A percentile compares a stretch with the other conserved stretches of the same genome.
Conservation (phyloP, 2,888 invertebrate genomes). For the Lucinisca nassula region DNA sequence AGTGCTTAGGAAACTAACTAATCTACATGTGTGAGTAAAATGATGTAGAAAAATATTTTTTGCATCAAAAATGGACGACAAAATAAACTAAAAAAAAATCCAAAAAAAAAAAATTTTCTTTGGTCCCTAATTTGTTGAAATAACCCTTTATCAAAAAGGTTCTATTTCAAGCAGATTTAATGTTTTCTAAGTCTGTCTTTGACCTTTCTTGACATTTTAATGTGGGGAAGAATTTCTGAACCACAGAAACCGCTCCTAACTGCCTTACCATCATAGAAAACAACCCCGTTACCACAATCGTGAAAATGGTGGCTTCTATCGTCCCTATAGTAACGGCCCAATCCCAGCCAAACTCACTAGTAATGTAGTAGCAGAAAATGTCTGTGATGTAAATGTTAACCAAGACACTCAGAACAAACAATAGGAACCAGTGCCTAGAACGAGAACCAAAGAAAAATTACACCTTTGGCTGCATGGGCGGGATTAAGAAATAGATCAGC, state of each 20-base stretch:
- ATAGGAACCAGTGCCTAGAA: constrained; percentile 96
- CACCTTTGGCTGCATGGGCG: too few relatives aligned
- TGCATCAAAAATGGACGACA: too few relatives aligned
- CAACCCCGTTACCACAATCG: constrained; percentile 79
- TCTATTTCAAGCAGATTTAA: too few relatives aligned
- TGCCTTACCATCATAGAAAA: constrained; percentile 83
- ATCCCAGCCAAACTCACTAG: constrained; percentile 80
- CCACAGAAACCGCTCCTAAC: not conserved
- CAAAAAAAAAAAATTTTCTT: too few relatives aligned
- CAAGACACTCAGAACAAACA: constrained; percentile 95
- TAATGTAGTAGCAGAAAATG: constrained; percentile 87
- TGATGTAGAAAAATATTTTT: too few relatives aligned
- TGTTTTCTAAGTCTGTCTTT: too few relatives aligned
- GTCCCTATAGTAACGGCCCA: constrained; percentile 82
- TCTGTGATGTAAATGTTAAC: constrained; percentile 96
- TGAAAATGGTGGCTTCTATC: constrained; percentile 77
- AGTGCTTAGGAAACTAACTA: too few relatives aligned
- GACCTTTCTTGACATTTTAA: constrained; percentile 5
- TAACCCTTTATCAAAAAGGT: too few relatives aligned
- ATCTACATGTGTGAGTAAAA: too few relatives aligned
- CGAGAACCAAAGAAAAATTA: constrained; percentile 47
- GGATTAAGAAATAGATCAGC: too few relatives aligned
- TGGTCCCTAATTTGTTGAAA: too few relatives aligned
- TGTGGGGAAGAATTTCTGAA: not conserved
- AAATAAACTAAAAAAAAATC: too few relatives aligned